Percentiles rank a stretch among this genome's conserved stretches.
phyloP scores from a whole-genome alignment of 2,888 invertebrate genomes.

The Oscheius sp. region DNA sequence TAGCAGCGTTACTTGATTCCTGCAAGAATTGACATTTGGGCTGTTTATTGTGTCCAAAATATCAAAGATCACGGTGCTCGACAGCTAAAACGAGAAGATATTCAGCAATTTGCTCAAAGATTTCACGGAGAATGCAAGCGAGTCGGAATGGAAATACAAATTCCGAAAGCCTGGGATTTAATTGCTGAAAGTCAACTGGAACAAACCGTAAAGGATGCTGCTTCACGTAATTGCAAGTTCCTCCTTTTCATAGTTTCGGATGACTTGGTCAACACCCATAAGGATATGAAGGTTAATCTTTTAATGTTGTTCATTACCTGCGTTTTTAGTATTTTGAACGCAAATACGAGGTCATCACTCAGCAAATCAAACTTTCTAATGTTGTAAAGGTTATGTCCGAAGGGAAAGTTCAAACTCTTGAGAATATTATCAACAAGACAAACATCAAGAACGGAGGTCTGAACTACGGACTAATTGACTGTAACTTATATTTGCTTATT shows the following conservation, averaged over 20 bases:
- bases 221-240: conserved; percentile 28
- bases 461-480: conserved; percentile 42
- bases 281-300: conserved; percentile 30
- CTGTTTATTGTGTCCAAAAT: conserved; percentile 8
- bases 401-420: conserved; percentile 37
- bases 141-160: conserved; percentile 5
- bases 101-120: not conserved
- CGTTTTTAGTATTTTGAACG: conserved; percentile 36
- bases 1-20: conserved; percentile 17
- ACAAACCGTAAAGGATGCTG: conserved; percentile 25
- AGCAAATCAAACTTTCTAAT: not conserved
- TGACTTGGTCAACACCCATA: conserved; percentile 29
- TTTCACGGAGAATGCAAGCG: not conserved
- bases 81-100: no score
- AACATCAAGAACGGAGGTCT: conserved; percentile 55
- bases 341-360: not conserved
- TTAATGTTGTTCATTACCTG: not conserved
- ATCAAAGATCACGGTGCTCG: no score
- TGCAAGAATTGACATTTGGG: not conserved
- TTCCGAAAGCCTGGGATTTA: not conserved
- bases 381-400: not conserved
- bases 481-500: no score
- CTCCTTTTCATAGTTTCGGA: conserved; percentile 33
- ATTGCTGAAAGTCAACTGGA: conserved; percentile 13
- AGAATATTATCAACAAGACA: conserved; percentile 56